Conservation (phyloP, 2,113 vertebrate genomes). For the Porphyrio hochstetteri region DNA sequence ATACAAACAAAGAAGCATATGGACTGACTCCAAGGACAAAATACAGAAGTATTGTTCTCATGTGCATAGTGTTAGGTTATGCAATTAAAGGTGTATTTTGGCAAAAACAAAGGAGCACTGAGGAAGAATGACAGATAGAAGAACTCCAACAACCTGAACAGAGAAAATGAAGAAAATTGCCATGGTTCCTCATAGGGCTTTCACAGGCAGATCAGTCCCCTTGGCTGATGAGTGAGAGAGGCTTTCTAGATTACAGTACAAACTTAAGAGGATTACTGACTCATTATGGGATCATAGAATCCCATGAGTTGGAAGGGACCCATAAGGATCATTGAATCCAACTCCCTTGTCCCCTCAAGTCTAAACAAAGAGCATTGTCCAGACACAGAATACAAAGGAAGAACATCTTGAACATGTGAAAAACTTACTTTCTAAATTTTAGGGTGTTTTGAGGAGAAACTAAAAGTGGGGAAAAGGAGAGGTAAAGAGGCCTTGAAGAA, state of each 20-base stretch:
- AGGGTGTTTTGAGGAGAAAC: background rate
- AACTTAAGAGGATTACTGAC: background rate
- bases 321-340: background rate
- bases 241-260: background rate
- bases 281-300: background rate
- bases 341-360: background rate
- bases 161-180: background rate
- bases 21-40: background rate
- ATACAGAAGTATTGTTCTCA: background rate
- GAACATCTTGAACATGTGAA: background rate
- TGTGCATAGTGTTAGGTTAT: background rate
- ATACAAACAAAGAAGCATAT: background rate
- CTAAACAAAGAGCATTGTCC: background rate
- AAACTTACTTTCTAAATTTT: background rate
- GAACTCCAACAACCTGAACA: background rate
- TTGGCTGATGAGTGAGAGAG: background rate
- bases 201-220: background rate
- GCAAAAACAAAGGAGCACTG: background rate
- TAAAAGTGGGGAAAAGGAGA: background rate
- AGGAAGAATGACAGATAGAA: background rate
- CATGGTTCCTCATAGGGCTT: background rate
- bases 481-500: background rate
- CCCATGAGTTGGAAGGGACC: background rate
- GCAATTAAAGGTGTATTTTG: background rate
- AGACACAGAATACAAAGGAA: background rate